Conservation (phyloP, 2,888 invertebrate genomes). For the Zelleria hepariella region DNA sequence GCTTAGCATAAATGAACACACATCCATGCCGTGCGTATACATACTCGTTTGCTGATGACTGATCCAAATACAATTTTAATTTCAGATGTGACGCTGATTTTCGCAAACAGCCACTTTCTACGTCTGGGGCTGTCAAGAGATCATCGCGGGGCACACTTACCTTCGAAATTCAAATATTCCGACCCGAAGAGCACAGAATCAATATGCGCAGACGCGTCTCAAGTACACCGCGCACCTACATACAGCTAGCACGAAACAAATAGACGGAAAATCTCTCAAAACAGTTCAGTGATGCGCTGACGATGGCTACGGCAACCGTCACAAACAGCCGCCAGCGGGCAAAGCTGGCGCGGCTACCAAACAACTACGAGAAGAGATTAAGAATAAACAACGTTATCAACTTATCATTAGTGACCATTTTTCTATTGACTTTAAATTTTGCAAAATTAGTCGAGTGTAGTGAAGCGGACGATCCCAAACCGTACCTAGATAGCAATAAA, state of each 20-base stretch:
- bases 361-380: slow-evolving; percentile 14
- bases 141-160: neutral
- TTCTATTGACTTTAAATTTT: slow-evolving; percentile 27
- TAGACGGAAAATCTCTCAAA: neutral
- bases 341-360: slow-evolving; percentile 10
- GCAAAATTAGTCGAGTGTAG: slow-evolving; percentile 27
- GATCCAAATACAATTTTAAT: neutral
- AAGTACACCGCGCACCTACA: neutral
- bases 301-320: slow-evolving; percentile 29
- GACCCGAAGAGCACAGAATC: neutral
- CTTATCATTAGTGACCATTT: slow-evolving; percentile 31
- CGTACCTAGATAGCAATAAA: slow-evolving; percentile 16
- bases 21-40: neutral
- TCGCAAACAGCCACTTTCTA: neutral
- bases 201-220: neutral
- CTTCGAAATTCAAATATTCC: slow-evolving; percentile 1
- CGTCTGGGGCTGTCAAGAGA: neutral
- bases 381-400: slow-evolving; percentile 26
- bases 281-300: slow-evolving; percentile 36
- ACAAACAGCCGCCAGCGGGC: slow-evolving; percentile 14
- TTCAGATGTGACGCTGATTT: neutral
- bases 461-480: slow-evolving; percentile 17
- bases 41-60: neutral
- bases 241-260: neutral
- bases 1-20: neutral